Evolutionary conservation across 2,888 invertebrate genomes (phyloP).

Genomic region (Ormyrus thymus): DNA sequence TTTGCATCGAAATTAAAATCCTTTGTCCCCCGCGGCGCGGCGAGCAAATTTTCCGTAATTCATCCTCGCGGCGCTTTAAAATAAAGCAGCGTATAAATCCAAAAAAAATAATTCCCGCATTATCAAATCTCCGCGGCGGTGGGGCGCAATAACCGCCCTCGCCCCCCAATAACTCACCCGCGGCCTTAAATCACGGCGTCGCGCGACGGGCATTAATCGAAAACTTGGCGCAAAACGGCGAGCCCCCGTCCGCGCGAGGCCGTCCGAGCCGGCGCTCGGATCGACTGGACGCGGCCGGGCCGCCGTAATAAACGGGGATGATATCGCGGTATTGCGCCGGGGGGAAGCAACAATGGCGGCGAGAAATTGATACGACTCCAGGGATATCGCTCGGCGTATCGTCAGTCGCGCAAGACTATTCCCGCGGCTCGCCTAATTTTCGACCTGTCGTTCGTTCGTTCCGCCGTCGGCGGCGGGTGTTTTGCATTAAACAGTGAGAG

Average conservation of each 20-base stretch:
- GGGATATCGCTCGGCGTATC: conserved; percentile 62
- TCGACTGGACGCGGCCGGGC: conserved; percentile 5
- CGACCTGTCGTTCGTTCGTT: conserved; percentile 23
- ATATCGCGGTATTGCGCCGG: too few species aligned
- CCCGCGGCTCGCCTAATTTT: conserved; percentile 7
- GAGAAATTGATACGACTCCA: conserved; percentile 64
- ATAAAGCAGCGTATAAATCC: not conserved
- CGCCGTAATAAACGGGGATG: not conserved
- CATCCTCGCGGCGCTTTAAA: not conserved
- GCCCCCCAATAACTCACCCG: not conserved
- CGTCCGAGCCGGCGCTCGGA: conserved; percentile 1
- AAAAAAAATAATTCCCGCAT: too few species aligned
- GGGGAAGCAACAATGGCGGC: conserved; percentile 53
- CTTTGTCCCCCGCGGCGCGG: not conserved
- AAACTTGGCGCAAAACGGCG: conserved; percentile 24
- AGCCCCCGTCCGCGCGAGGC: conserved; percentile 16
- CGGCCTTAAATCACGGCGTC: conserved; percentile 11
- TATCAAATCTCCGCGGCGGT: too few species aligned
- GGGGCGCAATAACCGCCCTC: not conserved
- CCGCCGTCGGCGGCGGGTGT: not conserved
- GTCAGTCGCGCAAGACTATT: conserved; percentile 32
- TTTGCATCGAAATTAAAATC: not conserved
- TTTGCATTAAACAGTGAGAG: not conserved
- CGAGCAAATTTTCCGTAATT: not conserved
- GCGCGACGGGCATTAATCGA: conserved; percentile 21